A percentile compares a stretch with the other conserved stretches of the same genome.
Evolutionary conservation across 2,888 invertebrate species (phyloP).

Genomic region (Alloscopus bannaensis): DNA sequence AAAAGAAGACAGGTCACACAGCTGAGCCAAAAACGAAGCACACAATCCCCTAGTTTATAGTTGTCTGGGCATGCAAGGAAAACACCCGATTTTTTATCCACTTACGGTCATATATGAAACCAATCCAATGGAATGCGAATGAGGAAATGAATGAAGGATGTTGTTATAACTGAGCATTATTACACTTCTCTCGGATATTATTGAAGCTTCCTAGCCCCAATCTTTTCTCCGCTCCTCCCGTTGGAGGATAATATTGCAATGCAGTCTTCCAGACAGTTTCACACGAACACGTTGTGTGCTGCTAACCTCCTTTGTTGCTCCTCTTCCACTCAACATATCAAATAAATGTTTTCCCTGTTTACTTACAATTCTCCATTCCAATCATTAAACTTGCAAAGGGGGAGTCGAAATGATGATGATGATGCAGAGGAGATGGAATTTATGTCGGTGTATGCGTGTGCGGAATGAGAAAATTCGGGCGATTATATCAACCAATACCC

Average conservation of each 20-base stretch:
- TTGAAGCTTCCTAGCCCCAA: conserved; percentile 33
- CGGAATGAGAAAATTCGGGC: conserved; percentile 38
- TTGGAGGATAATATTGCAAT: conserved; percentile 9
- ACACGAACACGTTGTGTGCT: conserved; percentile 32
- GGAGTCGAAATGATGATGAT: conserved; percentile 8
- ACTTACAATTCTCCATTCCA: conserved; percentile 30
- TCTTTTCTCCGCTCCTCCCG: not conserved
- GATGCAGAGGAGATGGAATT: conserved; percentile 27
- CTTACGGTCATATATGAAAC: conserved; percentile 44
- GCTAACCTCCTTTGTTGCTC: conserved; percentile 39
- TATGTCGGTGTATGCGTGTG: conserved; percentile 8
- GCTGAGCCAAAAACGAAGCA: not conserved
- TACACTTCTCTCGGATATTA: conserved; percentile 53
- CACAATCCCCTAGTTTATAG: too few species aligned
- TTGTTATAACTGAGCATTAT: conserved; percentile 49
- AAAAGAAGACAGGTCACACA: too few species aligned
- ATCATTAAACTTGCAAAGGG: conserved; percentile 21
- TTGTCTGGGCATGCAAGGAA: conserved; percentile 5
- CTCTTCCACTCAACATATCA: not conserved
- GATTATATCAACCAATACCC: conserved; percentile 30
- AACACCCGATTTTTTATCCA: conserved; percentile 44
- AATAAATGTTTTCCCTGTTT: conserved; percentile 22
- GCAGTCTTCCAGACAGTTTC: conserved; percentile 45
- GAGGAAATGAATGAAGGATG: conserved; percentile 55
- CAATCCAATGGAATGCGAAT: conserved; percentile 61